A percentile compares a stretch with the other conserved stretches of the same genome.
These are phyloP conservation scores for Pogonomyrmex barbatus DNA, from an alignment of 1,140 invertebrate genomes.

Conservation along the genomic window DNA sequence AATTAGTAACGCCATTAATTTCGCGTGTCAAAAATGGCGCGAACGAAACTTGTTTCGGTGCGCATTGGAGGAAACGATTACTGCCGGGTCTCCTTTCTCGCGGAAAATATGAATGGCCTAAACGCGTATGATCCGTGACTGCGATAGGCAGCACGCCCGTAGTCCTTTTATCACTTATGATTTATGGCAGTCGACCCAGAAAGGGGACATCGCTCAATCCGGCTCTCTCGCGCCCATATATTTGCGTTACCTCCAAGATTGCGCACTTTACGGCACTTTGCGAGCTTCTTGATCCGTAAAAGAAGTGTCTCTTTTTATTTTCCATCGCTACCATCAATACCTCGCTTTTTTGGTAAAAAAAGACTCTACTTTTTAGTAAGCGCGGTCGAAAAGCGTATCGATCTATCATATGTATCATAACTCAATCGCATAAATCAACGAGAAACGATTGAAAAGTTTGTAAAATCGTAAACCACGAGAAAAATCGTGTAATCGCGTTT, in stretches of 20 bases:
- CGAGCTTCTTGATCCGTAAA: not conserved
- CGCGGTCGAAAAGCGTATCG: not conserved
- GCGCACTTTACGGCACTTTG: conserved; percentile 39
- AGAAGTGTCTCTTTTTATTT: conserved; percentile 14
- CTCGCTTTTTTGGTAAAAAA: not conserved
- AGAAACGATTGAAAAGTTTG: not conserved
- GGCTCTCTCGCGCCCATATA: conserved; percentile 32
- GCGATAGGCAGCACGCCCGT: conserved; percentile 15
- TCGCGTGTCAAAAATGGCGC: conserved; percentile 14
- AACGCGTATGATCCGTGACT: conserved; percentile 24
- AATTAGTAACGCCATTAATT: conserved; percentile 49
- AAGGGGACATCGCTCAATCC: conserved; percentile 55
- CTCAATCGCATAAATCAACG: conserved; percentile 18
- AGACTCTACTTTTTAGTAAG: no score
- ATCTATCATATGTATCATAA: conserved; percentile 14
- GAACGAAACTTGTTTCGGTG: conserved; percentile 24
- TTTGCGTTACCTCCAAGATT: conserved; percentile 53
- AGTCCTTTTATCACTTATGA: conserved; percentile 46
- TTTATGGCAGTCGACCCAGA: conserved; percentile 51
- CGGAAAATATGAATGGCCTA: conserved; percentile 49
- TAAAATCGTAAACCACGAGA: not conserved
- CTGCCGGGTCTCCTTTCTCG: conserved; percentile 22
- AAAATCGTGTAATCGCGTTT: conserved; percentile 19
- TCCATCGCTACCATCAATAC: conserved; percentile 19
- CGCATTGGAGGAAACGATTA: conserved; percentile 29